Evolutionary conservation across 1,140 invertebrate species (phyloP).

Genomic region (Diachasma alloeum): DNA sequence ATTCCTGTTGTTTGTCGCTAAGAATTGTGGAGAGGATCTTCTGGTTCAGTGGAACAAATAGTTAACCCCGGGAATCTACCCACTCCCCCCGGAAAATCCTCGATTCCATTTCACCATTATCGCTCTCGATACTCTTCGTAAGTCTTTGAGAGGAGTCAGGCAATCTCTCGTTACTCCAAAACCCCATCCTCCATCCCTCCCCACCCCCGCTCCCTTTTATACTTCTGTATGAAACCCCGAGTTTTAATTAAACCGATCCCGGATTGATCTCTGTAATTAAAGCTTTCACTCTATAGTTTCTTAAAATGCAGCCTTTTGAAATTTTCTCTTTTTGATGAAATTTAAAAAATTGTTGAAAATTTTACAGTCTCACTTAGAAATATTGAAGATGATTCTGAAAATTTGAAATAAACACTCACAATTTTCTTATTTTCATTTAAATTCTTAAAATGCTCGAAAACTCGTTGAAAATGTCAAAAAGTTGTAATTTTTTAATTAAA

Average conservation of each 20-base stretch:
- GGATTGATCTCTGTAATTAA: background rate
- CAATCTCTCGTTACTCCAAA: slow-evolving; percentile 6
- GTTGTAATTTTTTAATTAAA: no score
- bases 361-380: no score
- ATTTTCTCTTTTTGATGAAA: no score
- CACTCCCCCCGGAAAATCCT: background rate
- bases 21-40: background rate
- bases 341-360: no score
- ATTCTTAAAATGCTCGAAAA: no score
- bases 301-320: background rate
- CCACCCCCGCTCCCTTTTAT: background rate
- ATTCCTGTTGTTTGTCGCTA: no score
- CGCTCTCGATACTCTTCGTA: background rate
- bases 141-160: background rate
- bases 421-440: no score
- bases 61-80: background rate
- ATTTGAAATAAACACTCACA: no score
- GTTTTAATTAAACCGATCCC: background rate
- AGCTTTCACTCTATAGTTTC: background rate
- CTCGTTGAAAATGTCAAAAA: no score
- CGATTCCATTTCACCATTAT: background rate
- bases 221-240: background rate
- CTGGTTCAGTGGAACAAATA: background rate
- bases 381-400: no score
- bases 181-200: background rate